Evolutionary conservation across 2,113 vertebrate genomes (phyloP), one percentile per base, ranked within the genome.

Genomic region (Ovis canadensis): DNA sequence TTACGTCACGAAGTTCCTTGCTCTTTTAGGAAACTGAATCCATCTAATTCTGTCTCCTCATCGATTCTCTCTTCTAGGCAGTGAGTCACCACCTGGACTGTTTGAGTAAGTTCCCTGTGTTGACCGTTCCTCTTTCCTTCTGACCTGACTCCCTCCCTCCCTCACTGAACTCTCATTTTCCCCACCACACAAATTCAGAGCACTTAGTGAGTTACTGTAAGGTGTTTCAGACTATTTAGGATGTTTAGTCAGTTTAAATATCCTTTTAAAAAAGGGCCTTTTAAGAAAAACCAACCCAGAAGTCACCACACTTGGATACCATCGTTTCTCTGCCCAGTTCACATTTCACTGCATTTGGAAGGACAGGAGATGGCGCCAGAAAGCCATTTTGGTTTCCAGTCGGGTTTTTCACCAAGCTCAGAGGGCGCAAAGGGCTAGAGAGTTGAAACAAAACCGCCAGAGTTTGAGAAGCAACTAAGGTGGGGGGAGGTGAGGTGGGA

Each of bases 281-380:
- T 71, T 91, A 71, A 88, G 74, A 64, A 88, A 82, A 83, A 40
- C 15, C 55, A 94, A 64, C 43, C 84, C 16, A 59, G 86, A 93
- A 91, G 33, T n/a, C 43, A 78, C 33, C 36, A 12, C 33, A 5
- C 29, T 29, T 40, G 86, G 86, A 59, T 14, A n/a, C 40, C n/a
- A 74, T 36, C 29, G 45, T 40, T 82, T 93, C 40, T 36, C 60
- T 60, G 50, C 95, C 62, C 13, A 31, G 40, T 48, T 93, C 82
- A 78, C 40, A 6, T 83, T 48, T 84, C 67, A 88, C 45, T 95
- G 59, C 48, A 11, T 57, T 19, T 57, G 50, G 50, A 82, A 84
- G 55, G 81, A 85, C 98, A 81, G 96, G 27, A 98, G 97, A 90
- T 98, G 97, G 98, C 97, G 97, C 97, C 92, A 97, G 40, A 78